These are phyloP conservation scores for Spilarctia lutea DNA, from an alignment of 2,888 invertebrate species.

Conservation along the genomic window DNA sequence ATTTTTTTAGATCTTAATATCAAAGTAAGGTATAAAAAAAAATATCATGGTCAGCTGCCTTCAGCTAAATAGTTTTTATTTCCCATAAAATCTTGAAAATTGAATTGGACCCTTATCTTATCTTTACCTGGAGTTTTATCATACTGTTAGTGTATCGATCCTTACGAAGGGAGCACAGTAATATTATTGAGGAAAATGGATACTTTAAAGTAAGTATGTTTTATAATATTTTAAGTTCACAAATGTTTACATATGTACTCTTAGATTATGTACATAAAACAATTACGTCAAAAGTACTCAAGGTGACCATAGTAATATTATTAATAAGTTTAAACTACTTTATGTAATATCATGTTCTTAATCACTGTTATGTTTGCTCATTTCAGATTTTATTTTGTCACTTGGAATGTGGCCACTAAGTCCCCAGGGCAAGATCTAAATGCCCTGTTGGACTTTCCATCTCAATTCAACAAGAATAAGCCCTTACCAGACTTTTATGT, in stretches of 20 bases:
- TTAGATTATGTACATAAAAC: constrained; percentile 18
- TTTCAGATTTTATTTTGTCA: constrained; percentile 92
- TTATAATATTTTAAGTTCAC: constrained; percentile 17
- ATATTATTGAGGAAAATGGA: constrained; percentile 59
- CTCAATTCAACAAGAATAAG: constrained; percentile 87
- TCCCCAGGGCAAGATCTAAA: constrained; percentile 91
- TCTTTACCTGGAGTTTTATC: constrained; percentile 52
- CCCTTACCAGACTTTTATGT: constrained; percentile 93
- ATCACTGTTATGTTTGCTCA: constrained; percentile 17
- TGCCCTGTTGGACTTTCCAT: constrained; percentile 89
- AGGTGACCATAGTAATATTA: constrained; percentile 47
- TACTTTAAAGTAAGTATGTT: constrained; percentile 63
- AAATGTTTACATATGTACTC: not conserved
- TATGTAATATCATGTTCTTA: constrained; percentile 22
- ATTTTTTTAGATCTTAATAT: not conserved
- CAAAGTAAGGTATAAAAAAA: not conserved
- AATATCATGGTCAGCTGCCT: constrained; percentile 26
- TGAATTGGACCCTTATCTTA: constrained; percentile 54
- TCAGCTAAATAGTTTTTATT: constrained; percentile 15
- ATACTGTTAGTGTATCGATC: constrained; percentile 38
- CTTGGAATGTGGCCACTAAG: constrained; percentile 96
- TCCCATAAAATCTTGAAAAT: constrained; percentile 23
- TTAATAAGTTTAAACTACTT: constrained; percentile 32
- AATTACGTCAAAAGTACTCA: constrained; percentile 60
- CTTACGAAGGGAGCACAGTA: constrained; percentile 21